A percentile compares a stretch with the other conserved stretches of the same genome.
These are phyloP conservation scores for Eunapius fragilis DNA, from an alignment of 37 sponge, comb jelly and placozoan species.

Conservation along the genomic window DNA sequence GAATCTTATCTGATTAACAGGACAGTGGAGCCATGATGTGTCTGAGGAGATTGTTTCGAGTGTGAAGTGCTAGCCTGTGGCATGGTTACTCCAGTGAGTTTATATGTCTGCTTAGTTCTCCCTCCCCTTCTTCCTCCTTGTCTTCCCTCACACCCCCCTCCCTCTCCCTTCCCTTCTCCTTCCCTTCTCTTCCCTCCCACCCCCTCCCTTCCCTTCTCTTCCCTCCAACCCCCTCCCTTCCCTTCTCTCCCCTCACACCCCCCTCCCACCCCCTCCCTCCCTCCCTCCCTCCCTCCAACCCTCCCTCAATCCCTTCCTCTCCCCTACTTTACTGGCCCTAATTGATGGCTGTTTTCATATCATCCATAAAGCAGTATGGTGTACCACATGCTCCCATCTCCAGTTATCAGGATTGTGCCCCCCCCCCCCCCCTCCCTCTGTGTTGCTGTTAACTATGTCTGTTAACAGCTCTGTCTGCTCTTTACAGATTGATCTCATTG, in stretches of 20 bases:
- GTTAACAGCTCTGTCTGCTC: too few species aligned
- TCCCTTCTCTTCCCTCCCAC: neutral
- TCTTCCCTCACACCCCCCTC: neutral
- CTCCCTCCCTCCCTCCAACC: too few species aligned
- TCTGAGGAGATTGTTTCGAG: slow-evolving; percentile 22
- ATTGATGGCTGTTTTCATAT: neutral
- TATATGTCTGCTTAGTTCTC: neutral
- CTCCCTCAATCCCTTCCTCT: too few species aligned
- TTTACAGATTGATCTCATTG: too few species aligned
- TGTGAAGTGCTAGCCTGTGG: neutral
- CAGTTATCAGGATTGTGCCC: slow-evolving; percentile 26
- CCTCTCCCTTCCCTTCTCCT: neutral
- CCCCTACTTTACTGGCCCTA: too few species aligned
- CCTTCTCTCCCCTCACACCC: too few species aligned
- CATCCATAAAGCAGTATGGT: neutral
- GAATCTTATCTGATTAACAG: too few species aligned
- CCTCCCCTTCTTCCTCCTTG: neutral
- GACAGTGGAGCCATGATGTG: slow-evolving; percentile 32
- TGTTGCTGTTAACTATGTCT: too few species aligned
- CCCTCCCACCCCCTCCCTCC: too few species aligned
- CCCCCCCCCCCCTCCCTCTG: neutral
- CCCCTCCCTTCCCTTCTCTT: neutral
- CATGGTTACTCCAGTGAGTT: slow-evolving; percentile 5
- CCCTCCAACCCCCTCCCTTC: neutral
- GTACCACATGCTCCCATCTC: neutral